These are phyloP conservation scores for Beaufortia kweichowensis DNA, from an alignment of 2,113 vertebrate species.

Conservation along the genomic window DNA sequence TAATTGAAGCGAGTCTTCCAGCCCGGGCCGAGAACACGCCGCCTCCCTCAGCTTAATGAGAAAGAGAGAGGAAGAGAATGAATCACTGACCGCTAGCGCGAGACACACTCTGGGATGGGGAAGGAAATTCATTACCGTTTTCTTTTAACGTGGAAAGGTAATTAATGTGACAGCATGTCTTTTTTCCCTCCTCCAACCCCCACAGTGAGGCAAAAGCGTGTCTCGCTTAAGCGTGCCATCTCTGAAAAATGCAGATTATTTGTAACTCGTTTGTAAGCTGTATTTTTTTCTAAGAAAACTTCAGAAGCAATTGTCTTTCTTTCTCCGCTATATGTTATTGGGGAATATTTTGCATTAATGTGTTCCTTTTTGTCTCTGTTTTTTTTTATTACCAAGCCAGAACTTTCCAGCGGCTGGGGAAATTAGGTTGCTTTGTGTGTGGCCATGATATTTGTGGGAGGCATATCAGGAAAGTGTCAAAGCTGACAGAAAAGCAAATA, in stretches of 20 bases:
- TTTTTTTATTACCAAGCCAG: slow-evolving; percentile 10
- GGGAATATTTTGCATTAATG: slow-evolving; percentile 47
- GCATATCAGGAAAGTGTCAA: slow-evolving; percentile 14
- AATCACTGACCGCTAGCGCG: slow-evolving; percentile 59
- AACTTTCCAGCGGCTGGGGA: slow-evolving; percentile 5
- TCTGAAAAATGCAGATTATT: slow-evolving; percentile 44
- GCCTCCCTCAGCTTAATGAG: slow-evolving; percentile 65
- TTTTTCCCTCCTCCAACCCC: slow-evolving; percentile 5
- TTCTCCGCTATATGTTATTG: slow-evolving; percentile 27
- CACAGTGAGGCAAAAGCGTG: slow-evolving; percentile 1
- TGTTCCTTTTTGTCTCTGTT: slow-evolving; percentile 17
- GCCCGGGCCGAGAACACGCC: slow-evolving; percentile 60
- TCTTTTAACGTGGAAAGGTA: slow-evolving; percentile 57
- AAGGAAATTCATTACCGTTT: slow-evolving; percentile 61
- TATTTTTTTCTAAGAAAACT: slow-evolving; percentile 24
- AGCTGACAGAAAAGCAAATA: slow-evolving; percentile 20
- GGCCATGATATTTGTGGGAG: slow-evolving; percentile 27
- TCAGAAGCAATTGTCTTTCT: slow-evolving; percentile 45
- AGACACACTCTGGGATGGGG: slow-evolving; percentile 54
- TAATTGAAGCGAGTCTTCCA: slow-evolving; percentile 79
- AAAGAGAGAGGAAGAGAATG: slow-evolving; percentile 62
- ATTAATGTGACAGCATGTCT: slow-evolving; percentile 64
- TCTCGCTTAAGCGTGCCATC: slow-evolving; percentile 19
- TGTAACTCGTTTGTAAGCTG: slow-evolving; percentile 56
- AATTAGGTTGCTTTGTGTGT: slow-evolving; percentile 44